Percentiles rank a stretch among this genome's conserved stretches.
Conservation (phyloP, 2,888 invertebrate genomes). For the Ceriagrion tenellum region DNA sequence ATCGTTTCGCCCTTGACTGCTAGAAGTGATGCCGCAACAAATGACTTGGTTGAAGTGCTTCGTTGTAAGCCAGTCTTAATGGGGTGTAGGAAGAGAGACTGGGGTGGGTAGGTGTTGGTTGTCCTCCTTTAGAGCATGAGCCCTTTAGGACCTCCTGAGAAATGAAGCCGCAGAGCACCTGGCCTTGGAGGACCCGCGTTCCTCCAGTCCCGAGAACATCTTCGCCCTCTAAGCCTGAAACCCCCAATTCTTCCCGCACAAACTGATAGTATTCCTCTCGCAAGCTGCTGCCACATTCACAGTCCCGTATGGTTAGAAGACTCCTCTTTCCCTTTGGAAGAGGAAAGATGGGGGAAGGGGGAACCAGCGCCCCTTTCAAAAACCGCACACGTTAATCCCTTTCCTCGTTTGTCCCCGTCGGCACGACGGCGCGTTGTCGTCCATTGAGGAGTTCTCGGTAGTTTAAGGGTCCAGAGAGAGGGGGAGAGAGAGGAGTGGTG, state of each 20-base stretch:
- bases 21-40: too few relatives aligned
- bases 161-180: constrained; percentile 37
- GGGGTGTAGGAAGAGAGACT: not conserved
- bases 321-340: not conserved
- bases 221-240: not conserved
- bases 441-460: constrained; percentile 29
- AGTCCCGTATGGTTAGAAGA: not conserved
- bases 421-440: not conserved
- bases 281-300: not conserved
- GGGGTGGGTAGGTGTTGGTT: not conserved
- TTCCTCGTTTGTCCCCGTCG: not conserved
- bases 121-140: not conserved
- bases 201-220: not conserved
- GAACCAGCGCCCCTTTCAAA: not conserved
- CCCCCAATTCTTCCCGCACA: not conserved
- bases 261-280: not conserved
- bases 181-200: not conserved
- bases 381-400: not conserved
- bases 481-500: not conserved
- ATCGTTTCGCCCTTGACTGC: too few relatives aligned
- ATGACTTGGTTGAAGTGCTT: too few relatives aligned
- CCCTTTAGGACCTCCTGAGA: not conserved
- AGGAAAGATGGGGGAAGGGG: not conserved
- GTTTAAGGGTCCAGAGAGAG: not conserved
- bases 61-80: not conserved